Evolutionary conservation across 2,888 invertebrate species (phyloP).

Genomic region (Drosophila mimetica): DNA sequence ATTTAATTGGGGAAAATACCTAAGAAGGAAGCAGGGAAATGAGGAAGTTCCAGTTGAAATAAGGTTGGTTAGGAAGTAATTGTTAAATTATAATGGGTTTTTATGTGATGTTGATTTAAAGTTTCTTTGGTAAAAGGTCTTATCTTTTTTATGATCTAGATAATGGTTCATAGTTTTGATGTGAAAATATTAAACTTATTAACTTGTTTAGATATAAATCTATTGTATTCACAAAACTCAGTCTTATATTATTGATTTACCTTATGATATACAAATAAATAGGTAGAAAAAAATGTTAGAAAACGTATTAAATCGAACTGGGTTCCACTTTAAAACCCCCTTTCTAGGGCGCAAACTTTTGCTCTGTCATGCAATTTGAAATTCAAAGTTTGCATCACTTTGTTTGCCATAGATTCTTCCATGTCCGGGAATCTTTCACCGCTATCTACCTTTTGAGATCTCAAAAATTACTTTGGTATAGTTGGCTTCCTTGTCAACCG

Average conservation of each 20-base stretch:
- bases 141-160: no score
- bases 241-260: no score
- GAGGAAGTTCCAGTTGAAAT: background rate
- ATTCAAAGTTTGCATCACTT: conserved; percentile 26
- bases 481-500: conserved; percentile 29
- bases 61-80: background rate
- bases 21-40: conserved; percentile 5
- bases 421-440: conserved; percentile 20
- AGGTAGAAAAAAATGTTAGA: no score
- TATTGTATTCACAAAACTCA: no score
- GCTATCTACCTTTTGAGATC: conserved; percentile 26
- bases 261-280: no score
- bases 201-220: no score
- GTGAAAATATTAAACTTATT: no score
- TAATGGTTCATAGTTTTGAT: no score
- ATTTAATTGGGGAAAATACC: conserved; percentile 25
- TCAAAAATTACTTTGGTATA: conserved; percentile 24
- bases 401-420: conserved; percentile 12
- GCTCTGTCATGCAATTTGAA: conserved; percentile 11
- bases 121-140: no score
- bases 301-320: no score
- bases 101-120: no score
- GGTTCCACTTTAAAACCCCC: background rate
- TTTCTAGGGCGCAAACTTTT: background rate
- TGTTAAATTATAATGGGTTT: no score